Base-by-base conservation (phyloP, 2,888 invertebrate genomes). In the Lithophane leautieri region DNA sequence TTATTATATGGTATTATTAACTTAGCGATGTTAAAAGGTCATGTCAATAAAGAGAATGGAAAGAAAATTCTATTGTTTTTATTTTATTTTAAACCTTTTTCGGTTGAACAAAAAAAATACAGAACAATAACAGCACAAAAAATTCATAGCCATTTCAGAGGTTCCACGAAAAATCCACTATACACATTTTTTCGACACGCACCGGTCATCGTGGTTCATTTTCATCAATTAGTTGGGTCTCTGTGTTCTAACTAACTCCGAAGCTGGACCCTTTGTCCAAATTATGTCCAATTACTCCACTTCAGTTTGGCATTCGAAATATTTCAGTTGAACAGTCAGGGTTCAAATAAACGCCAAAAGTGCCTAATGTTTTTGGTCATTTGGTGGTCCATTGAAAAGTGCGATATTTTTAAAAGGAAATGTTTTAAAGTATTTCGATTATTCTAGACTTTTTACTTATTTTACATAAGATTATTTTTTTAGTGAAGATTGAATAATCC, bases 261-360 rank as follows among this genome's bases (percentile, higher is more conserved):
- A 40, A 78, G 79, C 75, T 70, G 68, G 52, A 78, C 77, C 77
- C 71, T 78, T 79, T 76, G 75, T 76, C 77, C 85, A 86, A 85
- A 86, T 86, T 85, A 81, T 62, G 58, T 65, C 66, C 76, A 79
- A 85, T 86, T 83, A 86, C 70, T 86, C 70, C 66, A 71, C 75
- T 83, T 78, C 85, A 74, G 74, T 76, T 67, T 47, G 72, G 75
- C 69, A 76, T 77, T 56, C 40, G 22, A 73, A 78, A 75, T 73
- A 77, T 82, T 82, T 58, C 66, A 60, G 73, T 69, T 66, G 56
- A 80, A 71, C 52, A 63, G 73, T 22, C 56, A 68, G 54, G 28
- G 65, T 58, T 50, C 42, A 75, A 63, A 73, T 62, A 42, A 40
- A 40, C 12, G 60, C 28, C 22, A 83, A 68, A 71, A 52, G 60